Evolutionary conservation across 2,113 vertebrate species (phyloP).

Genomic region (Clarias batrachus): DNA sequence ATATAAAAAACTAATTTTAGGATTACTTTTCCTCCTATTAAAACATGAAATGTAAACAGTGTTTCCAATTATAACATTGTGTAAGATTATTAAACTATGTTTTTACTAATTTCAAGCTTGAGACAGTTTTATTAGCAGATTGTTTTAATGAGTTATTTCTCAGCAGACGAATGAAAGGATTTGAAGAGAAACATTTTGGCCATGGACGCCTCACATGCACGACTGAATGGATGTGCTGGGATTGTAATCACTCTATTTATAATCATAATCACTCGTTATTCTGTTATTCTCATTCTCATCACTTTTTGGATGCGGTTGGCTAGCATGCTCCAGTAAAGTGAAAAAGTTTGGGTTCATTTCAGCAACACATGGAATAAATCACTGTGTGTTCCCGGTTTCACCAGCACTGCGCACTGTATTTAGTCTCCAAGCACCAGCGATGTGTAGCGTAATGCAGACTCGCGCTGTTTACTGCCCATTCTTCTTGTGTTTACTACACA

Average conservation of each 20-base stretch:
- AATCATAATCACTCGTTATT: too few relatives aligned
- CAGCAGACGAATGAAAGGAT: background rate
- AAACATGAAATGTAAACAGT: background rate
- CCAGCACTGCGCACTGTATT: background rate
- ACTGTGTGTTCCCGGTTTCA: background rate
- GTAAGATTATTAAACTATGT: too few relatives aligned
- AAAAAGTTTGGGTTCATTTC: background rate
- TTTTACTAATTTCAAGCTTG: background rate
- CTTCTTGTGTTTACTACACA: too few relatives aligned
- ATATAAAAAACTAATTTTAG: background rate
- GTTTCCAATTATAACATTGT: background rate
- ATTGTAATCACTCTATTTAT: too few relatives aligned
- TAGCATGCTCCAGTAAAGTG: background rate
- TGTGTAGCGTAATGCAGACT: background rate
- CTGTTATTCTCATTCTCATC: too few relatives aligned
- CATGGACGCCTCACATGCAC: background rate
- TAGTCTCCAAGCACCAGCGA: background rate
- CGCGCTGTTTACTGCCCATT: constrained; percentile 22
- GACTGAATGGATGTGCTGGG: background rate
- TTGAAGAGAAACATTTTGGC: background rate
- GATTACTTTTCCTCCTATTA: background rate
- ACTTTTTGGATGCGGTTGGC: background rate
- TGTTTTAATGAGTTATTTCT: background rate
- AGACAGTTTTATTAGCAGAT: background rate
- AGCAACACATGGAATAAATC: background rate